Evolutionary conservation across 2,113 vertebrate genomes (phyloP), one percentile per base, ranked within the genome.

Genomic region (Aspidoscelis tigris): DNA sequence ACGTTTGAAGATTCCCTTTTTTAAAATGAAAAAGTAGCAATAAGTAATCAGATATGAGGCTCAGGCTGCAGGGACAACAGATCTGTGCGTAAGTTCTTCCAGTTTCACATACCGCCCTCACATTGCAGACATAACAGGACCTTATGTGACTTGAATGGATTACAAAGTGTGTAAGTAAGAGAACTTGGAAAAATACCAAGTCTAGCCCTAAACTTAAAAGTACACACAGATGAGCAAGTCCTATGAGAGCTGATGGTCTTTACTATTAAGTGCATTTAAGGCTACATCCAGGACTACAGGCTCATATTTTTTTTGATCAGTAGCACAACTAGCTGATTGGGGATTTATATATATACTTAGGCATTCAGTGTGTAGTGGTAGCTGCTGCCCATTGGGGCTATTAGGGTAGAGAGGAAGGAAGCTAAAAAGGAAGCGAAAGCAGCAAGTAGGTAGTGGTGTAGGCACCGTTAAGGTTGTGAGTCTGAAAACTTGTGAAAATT

Each of bases 181-280:
- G 88, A 83, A 3, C 64, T 78, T 82, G 83, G 21, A 90, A 73
- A 70, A 77, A 85, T 72, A 47, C 12, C 58, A 78, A 74, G 44
- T 24, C 58, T 74, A 24, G 69, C 47, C 33, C 21, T 47, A 21
- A 5, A 79, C 58, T 26, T 74, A 66, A 85, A 73, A 9, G 71
- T 33, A 50, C 10, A 21, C 21, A 78, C 55, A 33, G 43, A 66
- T 41, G 68, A 66, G n/a, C 64, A 73, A 66, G 70, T 79, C 44
- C 61, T 47, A 79, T 24, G 43, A 69, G 44, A 80, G 14, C 69
- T 24, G 74, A 65, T 74, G n/a, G 70, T 65, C 73, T n/a, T 53
- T 68, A 76, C 43, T 79, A 39, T 65, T 65, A 47, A 65, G 26
- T 75, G 53, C 41, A 58, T 77, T 84, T 84, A 74, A 61, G 58